Conservation (phyloP, 2,113 vertebrate species). For the Octodon degus region DNA sequence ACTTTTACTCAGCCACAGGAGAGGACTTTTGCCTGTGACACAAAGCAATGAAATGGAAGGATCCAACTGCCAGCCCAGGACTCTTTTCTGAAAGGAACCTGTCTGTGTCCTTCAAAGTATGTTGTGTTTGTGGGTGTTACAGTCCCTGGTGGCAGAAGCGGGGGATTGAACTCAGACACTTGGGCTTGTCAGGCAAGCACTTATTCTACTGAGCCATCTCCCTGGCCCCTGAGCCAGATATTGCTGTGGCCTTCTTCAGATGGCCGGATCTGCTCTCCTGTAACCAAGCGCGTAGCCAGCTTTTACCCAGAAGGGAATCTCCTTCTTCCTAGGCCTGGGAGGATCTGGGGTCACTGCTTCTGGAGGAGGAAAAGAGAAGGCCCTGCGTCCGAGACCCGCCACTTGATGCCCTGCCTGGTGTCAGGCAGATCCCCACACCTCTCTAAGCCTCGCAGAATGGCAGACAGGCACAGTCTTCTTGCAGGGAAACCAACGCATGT, state of each 20-base stretch:
- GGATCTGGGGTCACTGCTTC: neutral
- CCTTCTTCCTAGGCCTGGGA: neutral
- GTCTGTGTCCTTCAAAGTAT: neutral
- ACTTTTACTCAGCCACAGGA: neutral
- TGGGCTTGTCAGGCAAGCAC: too few relatives aligned
- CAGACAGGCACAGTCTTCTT: neutral
- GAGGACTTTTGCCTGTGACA: neutral
- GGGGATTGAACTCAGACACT: too few relatives aligned
- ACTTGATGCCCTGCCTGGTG: neutral
- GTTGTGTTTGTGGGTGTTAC: neutral
- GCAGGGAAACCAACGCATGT: neutral
- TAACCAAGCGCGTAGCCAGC: neutral
- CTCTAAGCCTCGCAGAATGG: neutral
- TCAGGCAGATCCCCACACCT: conserved; percentile 3
- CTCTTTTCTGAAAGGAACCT: conserved; percentile 31
- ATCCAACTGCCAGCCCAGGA: neutral
- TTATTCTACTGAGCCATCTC: too few relatives aligned
- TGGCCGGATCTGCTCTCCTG: neutral
- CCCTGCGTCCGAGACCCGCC: neutral
- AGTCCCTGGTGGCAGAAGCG: neutral
- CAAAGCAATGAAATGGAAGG: neutral
- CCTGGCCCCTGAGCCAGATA: neutral
- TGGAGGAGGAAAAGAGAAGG: neutral
- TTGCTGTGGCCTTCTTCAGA: neutral
- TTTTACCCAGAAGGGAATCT: neutral